phyloP scores from a whole-genome alignment of 2,888 invertebrate species.

The Phaedon cochleariae region DNA sequence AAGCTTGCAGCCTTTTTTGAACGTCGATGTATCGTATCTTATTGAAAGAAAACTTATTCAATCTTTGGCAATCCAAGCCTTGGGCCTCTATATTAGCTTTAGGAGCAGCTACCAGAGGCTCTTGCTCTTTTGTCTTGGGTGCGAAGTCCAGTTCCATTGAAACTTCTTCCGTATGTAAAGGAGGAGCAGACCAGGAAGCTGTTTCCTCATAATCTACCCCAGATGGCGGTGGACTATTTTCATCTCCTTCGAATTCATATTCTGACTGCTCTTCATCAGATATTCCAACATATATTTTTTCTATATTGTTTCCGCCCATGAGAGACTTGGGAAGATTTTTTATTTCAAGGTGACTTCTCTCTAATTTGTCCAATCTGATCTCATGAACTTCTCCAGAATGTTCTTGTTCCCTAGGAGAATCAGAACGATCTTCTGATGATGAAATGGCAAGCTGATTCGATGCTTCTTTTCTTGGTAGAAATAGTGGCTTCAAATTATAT shows the following conservation, averaged over 20 bases:
- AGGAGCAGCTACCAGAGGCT: conserved; percentile 16
- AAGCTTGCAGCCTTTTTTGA: conserved; percentile 18
- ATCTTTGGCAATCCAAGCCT: conserved; percentile 25
- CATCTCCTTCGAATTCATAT: neutral
- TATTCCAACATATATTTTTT: neutral
- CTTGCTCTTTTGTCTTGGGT: conserved; percentile 15
- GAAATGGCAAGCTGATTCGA: conserved; percentile 8
- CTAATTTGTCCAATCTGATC: conserved; percentile 20
- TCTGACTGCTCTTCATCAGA: neutral
- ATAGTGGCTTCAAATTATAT: conserved; percentile 34
- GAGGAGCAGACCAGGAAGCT: neutral
- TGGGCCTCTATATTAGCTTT: conserved; percentile 24
- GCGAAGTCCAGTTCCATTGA: conserved; percentile 13
- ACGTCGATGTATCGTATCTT: conserved; percentile 22
- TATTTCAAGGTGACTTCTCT: conserved; percentile 21
- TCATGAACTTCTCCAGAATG: neutral
- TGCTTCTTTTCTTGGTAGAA: conserved; percentile 33
- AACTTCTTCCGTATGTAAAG: neutral
- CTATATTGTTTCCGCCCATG: neutral
- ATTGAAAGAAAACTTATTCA: conserved; percentile 19
- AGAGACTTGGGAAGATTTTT: conserved; percentile 19
- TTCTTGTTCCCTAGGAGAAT: neutral
- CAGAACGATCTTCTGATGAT: conserved; percentile 4
- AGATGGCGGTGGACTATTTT: neutral
- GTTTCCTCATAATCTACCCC: conserved; percentile 1